phyloP scores from a whole-genome alignment of 2,888 invertebrate genomes.

The Sympetrum striolatum region DNA sequence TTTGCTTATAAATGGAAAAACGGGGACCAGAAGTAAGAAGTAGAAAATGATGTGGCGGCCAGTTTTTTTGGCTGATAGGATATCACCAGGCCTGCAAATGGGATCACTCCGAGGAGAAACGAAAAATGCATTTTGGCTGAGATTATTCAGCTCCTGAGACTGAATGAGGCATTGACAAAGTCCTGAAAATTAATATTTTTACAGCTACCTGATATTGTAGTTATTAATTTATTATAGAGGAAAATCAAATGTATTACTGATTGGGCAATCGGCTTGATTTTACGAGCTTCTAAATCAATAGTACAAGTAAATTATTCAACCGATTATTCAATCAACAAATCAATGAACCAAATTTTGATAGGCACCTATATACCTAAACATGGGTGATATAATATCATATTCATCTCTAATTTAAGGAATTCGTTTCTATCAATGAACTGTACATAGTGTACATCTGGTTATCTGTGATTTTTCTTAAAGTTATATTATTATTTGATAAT shows the following conservation, averaged over 20 bases:
- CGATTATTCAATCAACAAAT: not conserved
- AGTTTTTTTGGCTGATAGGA: constrained; percentile 73
- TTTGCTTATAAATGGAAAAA: constrained; percentile 88
- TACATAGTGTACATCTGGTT: constrained; percentile 32
- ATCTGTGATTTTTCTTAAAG: constrained; percentile 40
- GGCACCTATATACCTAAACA: not conserved
- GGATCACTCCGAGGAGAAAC: not conserved
- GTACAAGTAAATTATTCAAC: constrained; percentile 26
- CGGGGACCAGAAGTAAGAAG: constrained; percentile 89
- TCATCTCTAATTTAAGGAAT: constrained; percentile 11
- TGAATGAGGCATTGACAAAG: constrained; percentile 1
- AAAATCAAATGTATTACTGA: not conserved
- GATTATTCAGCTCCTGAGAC: not conserved
- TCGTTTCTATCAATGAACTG: constrained; percentile 10
- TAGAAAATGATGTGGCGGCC: constrained; percentile 85
- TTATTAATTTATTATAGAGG: not conserved
- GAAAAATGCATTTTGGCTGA: not conserved
- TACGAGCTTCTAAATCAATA: constrained; percentile 10
- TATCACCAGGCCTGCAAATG: constrained; percentile 45
- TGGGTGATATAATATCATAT: not conserved
- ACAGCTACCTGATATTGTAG: constrained; percentile 23
- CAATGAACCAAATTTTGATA: not conserved
- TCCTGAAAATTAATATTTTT: constrained; percentile 20
- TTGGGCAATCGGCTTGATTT: constrained; percentile 5
- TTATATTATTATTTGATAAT: constrained; percentile 28